phyloP scores from a whole-genome alignment of 1,140 invertebrate species.

The Venustaconcha ellipsiformis region DNA sequence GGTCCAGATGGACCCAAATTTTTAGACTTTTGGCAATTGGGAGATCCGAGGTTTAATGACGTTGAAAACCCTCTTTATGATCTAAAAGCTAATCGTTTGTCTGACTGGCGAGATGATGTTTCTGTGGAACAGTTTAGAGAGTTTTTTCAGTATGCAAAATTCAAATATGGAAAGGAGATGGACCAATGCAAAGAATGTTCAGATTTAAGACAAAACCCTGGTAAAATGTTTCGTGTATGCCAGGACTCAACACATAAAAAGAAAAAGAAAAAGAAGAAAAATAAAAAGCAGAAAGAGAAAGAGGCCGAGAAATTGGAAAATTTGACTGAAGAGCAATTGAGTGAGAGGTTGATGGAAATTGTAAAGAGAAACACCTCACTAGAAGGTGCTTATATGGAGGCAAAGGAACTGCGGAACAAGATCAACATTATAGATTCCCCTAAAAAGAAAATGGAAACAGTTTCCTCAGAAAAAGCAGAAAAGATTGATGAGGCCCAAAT shows the following conservation, averaged over 20 bases:
- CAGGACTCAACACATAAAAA: conserved; percentile 15
- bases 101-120: conserved; percentile 46
- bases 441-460: too few species aligned
- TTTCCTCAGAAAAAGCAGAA: too few species aligned
- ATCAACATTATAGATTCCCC: too few species aligned
- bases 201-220: conserved; percentile 26
- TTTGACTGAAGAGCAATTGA: neutral
- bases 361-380: conserved; percentile 5
- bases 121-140: conserved; percentile 43
- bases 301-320: conserved; percentile 8
- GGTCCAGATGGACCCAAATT: conserved; percentile 31
- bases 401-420: neutral
- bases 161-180: conserved; percentile 32
- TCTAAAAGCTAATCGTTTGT: conserved; percentile 3
- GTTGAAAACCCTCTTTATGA: conserved; percentile 49
- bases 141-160: conserved; percentile 45
- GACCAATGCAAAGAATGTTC: conserved; percentile 46
- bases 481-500: too few species aligned
- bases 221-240: conserved; percentile 26
- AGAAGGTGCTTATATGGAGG: conserved; percentile 14
- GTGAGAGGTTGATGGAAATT: neutral
- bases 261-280: conserved; percentile 44
- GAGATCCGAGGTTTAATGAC: conserved; percentile 52
- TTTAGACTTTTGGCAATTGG: conserved; percentile 41
- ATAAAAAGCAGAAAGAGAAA: conserved; percentile 41